Base-by-base conservation (phyloP, 2,113 vertebrate species). In the Balaeniceps rex region DNA sequence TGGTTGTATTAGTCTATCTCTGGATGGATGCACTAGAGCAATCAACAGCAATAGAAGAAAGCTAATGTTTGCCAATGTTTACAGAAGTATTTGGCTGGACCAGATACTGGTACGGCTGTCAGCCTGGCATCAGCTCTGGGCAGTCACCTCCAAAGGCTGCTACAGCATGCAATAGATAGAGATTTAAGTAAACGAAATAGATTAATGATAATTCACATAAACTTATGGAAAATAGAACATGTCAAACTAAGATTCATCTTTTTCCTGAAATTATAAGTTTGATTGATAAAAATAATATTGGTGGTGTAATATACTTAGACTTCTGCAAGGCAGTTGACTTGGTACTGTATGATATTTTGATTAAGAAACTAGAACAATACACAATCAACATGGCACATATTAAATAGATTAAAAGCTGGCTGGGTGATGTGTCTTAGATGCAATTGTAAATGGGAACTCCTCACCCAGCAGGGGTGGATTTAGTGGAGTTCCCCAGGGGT, bases 281-380 rank as follows among this genome's bases (percentile, higher is more conserved):
- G 70, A 80, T 83, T 91, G 85, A 80, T 82, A 83, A 92, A 90
- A 84, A 61, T 46, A 42, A 74, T 54, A 28, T 5, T 90, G 92
- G 66, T 92, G 87, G 31, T 90, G 23, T 24, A 70, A 74, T 6
- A 4, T 5, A 19, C 69, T 47, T 19, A 68, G 57, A 23, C 66
- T 74, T 84, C 70, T 91, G 87, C 81, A 36, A 63, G 57, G 87
- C 31, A 12, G 34, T 16, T 64, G 65, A 70, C 17, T 42, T 47
- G 66, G 79, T 65, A 2, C 66, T 69, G 78, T 55, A 19, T 4
- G 36, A 33, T 40, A 65, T 65, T 61, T 46, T 66, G 96, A 40
- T 83, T 63, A 49, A 74, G 87, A 26, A 91, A 75, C 23, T 29
- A 70, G 87, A 95, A 96, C 96, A 97, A 96, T 91, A n/a, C 23